Base-by-base conservation (phyloP, 1,140 invertebrate genomes). In the Drosophila carrolli region DNA sequence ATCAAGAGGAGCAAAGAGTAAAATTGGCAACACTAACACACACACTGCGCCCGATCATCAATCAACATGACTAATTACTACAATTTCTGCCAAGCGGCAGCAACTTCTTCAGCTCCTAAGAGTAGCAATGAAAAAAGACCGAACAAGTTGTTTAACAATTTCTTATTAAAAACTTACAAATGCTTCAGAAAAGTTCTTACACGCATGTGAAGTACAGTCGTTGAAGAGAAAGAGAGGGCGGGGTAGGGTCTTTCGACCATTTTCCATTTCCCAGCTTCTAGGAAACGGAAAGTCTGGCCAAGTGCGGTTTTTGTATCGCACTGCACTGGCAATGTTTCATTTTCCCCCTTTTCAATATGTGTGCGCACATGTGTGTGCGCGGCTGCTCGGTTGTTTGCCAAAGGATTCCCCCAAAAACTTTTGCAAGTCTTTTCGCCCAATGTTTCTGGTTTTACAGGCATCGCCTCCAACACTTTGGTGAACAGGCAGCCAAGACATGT, bases 61-160 rank as follows among this genome's bases (percentile, higher is more conserved):
- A 89, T 89, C 84, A 89, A 81, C 65, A 78, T 84, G 80, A 89
- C 84, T 89, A 89, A 89, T 89, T 89, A 89, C 84, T 63, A 61
- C 76, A 73, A 77, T 88, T 88, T 65, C 66, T 85, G 78, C 78
- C 79, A 57, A 78, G 29, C 60, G 56, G 57, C 59, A 60, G 41
- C 11, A 71, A 43, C n/a, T 16, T 16, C 5, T n/a, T 6, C 32
- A 48, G 8, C 40, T 14, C 32, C 10, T 47, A 68, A 47, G 44
- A 80, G 57, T 37, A 37, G 37, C 38, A 65, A 35, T 44, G 41
- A 59, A 37, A 47, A 54, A 59, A 47, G 62, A 66, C 65, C 56
- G 50, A 68, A 89, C 84, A 84, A 81, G 43, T 75, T 89, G 61
- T 84, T 89, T 81, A 89, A 89, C 81, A 89, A 84, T 89, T 89